Conservation (phyloP, 2,797 vertebrate species). For the Orestias chungarensis region DNA sequence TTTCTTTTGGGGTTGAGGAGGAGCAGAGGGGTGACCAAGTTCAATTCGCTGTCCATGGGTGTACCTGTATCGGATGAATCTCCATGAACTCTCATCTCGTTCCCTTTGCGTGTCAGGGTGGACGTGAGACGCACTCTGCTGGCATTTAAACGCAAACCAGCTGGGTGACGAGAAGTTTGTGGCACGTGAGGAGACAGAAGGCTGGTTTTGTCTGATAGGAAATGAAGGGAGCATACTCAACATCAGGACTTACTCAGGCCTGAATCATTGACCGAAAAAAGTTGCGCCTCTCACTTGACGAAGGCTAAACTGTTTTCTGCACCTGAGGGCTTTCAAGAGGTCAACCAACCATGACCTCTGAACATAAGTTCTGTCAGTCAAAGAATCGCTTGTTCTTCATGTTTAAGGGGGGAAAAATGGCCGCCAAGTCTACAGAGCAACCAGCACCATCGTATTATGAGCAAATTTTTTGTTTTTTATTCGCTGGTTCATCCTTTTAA, state of each 20-base stretch:
- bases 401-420: background rate
- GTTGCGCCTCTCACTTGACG: slow-evolving; percentile 36
- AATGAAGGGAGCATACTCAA: slow-evolving; percentile 55
- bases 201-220: slow-evolving; percentile 60
- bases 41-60: slow-evolving; percentile 60
- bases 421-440: slow-evolving; percentile 1
- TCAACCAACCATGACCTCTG: slow-evolving; percentile 2
- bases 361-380: slow-evolving; percentile 19
- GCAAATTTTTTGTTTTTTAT: slow-evolving; percentile 1
- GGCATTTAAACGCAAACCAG: slow-evolving; percentile 75
- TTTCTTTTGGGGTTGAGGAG: slow-evolving; percentile 58
- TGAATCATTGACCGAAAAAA: slow-evolving; percentile 36
- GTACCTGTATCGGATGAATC: slow-evolving; percentile 67
- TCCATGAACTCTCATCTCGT: slow-evolving; percentile 50
- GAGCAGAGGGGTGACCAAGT: slow-evolving; percentile 50
- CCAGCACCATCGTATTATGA: slow-evolving; percentile 14
- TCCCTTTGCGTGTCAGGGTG: slow-evolving; percentile 46
- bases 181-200: slow-evolving; percentile 56
- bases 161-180: slow-evolving; percentile 69
- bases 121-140: slow-evolving; percentile 52
- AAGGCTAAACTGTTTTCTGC: slow-evolving; percentile 36
- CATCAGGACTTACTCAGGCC: slow-evolving; percentile 68
- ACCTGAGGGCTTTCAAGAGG: slow-evolving; percentile 44
- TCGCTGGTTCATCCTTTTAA: slow-evolving; percentile 17
- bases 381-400: slow-evolving; percentile 3